Conservation (phyloP, 1,140 invertebrate genomes). For the Condylostylus longicornis region DNA sequence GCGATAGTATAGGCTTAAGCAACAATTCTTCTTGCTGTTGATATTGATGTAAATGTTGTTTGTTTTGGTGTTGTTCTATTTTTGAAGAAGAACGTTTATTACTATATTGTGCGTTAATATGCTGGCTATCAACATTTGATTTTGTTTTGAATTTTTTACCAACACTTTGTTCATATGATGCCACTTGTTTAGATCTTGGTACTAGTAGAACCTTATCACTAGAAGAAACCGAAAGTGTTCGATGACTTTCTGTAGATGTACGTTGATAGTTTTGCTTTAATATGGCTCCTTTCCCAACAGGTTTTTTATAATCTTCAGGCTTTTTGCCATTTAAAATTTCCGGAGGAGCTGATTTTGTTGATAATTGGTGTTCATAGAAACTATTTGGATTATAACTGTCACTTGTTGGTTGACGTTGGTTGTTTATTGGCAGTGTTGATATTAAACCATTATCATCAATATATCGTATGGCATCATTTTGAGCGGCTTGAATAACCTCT, state of each 20-base stretch:
- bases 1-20: constrained; percentile 16
- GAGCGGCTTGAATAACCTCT: neutral
- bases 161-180: too few relatives aligned
- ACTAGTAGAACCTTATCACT: constrained; percentile 5
- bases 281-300: too few relatives aligned
- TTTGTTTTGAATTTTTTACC: too few relatives aligned
- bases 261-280: too few relatives aligned
- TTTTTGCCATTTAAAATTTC: too few relatives aligned
- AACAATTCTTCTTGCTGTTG: constrained; percentile 25
- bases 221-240: constrained; percentile 19
- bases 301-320: too few relatives aligned
- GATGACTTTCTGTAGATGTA: too few relatives aligned
- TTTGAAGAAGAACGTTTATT: too few relatives aligned
- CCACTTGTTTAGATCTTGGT: too few relatives aligned
- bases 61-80: constrained; percentile 2
- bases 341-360: neutral
- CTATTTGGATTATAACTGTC: neutral
- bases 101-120: too few relatives aligned
- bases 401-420: neutral
- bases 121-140: too few relatives aligned
- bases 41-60: constrained; percentile 3
- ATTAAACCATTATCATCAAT: neutral
- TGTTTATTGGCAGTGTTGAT: neutral
- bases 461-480: too few relatives aligned
- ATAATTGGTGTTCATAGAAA: neutral